These are phyloP conservation scores for Xenus cinereus DNA, from an alignment of 2,113 vertebrate genomes.

Conservation along the genomic window DNA sequence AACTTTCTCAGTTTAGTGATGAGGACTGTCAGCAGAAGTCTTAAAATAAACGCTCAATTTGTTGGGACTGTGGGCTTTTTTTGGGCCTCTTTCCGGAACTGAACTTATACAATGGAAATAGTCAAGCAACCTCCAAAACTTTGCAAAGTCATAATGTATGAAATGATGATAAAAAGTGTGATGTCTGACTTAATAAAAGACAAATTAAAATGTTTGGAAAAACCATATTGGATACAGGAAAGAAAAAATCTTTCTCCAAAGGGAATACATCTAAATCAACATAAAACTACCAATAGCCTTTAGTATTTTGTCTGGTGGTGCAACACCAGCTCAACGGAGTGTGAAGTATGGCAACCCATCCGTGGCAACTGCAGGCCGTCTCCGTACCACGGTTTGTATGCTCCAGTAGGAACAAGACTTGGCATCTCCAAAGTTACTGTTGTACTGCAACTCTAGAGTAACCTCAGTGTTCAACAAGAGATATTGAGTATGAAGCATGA, in stretches of 20 bases:
- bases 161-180: neutral
- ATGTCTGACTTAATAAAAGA: neutral
- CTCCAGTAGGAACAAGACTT: neutral
- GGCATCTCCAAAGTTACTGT: neutral
- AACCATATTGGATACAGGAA: neutral
- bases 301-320: neutral
- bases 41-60: neutral
- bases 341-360: neutral
- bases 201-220: neutral
- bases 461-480: neutral
- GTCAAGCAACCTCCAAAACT: neutral
- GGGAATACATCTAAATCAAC: neutral
- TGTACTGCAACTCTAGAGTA: neutral
- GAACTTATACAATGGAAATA: neutral
- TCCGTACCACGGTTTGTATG: neutral
- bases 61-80: neutral
- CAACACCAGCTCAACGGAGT: neutral
- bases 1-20: neutral
- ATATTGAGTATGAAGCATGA: neutral
- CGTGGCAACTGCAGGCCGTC: neutral
- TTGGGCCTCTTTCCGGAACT: neutral
- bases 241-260: neutral
- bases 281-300: neutral
- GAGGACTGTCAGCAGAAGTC: slow-evolving; percentile 1
- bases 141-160: neutral